Percentiles rank a stretch among this genome's conserved stretches.
These are phyloP conservation scores for Drosophila cognata DNA, from an alignment of 2,888 invertebrate species.

Conservation along the genomic window DNA sequence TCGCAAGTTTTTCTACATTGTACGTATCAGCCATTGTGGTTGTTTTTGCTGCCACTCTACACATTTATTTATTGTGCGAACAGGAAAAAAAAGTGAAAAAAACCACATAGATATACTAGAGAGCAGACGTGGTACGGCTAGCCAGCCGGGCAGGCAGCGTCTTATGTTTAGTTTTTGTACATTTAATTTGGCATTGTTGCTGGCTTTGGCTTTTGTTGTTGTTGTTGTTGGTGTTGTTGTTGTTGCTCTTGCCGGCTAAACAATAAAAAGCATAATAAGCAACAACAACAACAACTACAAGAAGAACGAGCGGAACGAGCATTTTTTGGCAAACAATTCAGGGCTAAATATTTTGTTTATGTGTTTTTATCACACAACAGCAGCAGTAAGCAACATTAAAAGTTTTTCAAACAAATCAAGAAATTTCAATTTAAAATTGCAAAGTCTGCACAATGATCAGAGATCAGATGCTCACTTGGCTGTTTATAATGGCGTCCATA, in stretches of 20 bases:
- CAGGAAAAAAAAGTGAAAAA: constrained; percentile 42
- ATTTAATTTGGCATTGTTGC: constrained; percentile 68
- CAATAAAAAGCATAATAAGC: constrained; percentile 63
- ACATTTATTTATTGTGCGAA: constrained; percentile 74
- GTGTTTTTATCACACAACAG: constrained; percentile 54
- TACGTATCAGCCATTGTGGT: constrained; percentile 23
- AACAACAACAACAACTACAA: constrained; percentile 30
- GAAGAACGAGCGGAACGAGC: constrained; percentile 42
- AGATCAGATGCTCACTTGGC: constrained; percentile 7
- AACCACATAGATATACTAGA: constrained; percentile 25
- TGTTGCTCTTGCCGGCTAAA: constrained; percentile 67
- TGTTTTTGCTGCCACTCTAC: constrained; percentile 46
- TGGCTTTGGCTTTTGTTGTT: constrained; percentile 21
- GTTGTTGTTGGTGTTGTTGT: constrained; percentile 7
- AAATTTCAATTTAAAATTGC: constrained; percentile 12
- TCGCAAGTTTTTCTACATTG: constrained; percentile 74
- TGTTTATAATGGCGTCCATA: constrained; percentile 16
- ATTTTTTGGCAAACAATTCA: constrained; percentile 82
- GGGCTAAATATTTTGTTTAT: constrained; percentile 81
- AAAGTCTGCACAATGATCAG: constrained; percentile 15
- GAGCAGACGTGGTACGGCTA: constrained; percentile 24
- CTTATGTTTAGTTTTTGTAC: constrained; percentile 71
- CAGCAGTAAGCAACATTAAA: constrained; percentile 27
- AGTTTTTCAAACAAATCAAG: constrained; percentile 28
- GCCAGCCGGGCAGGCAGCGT: constrained; percentile 51